Evolutionary conservation across 1,140 invertebrate species (phyloP), one percentile per base, ranked within the genome.

Genomic region (Proctacanthus coquilletti): DNA sequence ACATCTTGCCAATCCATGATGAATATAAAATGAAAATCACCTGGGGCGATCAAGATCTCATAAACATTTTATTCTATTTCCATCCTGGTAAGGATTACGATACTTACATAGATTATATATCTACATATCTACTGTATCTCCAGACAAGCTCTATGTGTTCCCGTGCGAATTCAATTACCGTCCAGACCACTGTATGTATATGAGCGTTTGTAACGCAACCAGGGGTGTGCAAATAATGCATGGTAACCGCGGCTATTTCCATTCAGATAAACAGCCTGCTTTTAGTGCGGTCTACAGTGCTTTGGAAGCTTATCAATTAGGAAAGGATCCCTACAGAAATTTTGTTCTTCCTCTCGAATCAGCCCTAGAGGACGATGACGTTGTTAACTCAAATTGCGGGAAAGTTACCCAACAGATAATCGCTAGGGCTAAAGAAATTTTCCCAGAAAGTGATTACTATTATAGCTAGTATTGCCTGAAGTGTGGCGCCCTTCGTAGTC

Each of bases 11-110:
- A 9, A 83, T 92, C 46, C 84, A 86, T 60, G 74, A 83, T 45
- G 75, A 84, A 53, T 95, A 86, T 62, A 81, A 77, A 46, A 52
- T 81, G 6, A 79, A 86, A 51, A 87, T 95, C 32, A 88, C 84
- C 3, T 95, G 86, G 85, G 92, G 91, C n/a, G 91, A 96, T 65
- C 92, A 96, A 63, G 91, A 95, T 66, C 87, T 96, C 40, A 88
- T 96, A 43, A 96, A 96, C 57, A 91, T 95, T 44, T 81, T 93
- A 48, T 94, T 95, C 58, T 81, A 89, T 62, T 84, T 79, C 62
- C 78, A 92, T 70, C 77, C 84, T 48, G 74, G 75, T 78, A 53
- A 42, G 42, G 36, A 18, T n/a, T n/a, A n/a, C n/a, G 5, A 35
- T n/a, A n/a, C n/a, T n/a, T n/a, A n/a, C n/a, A n/a, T n/a, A n/a